Base-by-base conservation (phyloP, 2,888 invertebrate genomes). In the Epirrhoe alternata region DNA sequence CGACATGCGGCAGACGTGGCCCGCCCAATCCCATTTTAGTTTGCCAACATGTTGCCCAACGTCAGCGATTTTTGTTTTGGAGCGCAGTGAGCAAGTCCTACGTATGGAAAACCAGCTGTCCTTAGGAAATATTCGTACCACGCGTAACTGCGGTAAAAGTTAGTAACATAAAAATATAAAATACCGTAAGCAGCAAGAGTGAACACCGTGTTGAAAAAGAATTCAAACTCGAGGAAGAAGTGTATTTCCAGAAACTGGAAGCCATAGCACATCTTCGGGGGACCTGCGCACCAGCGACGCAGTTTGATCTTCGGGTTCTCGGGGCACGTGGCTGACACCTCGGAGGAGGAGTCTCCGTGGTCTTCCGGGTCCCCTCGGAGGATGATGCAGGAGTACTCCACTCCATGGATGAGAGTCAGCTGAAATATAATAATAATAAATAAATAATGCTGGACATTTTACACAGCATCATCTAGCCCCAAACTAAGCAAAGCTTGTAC, bases 321-420 rank as follows among this genome's bases (percentile, higher is more conserved):
- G 35, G 47, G 8, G 4, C 5, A 59, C 6, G 1, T 24, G 7
- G 14, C 5, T 5, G 8, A 5, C 0, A 31, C 1, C n/a, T 49
- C 3, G 0, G 45, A 5, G 0, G 75, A 66, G 50, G 31, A 35
- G 5, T n/a, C 0, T 75, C 78, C 12, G 64, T 69, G 12, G 50
- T 24, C 24, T 24, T 24, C 24, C 24, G 24, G 8, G 1, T 59
- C 42, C 6, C 24, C 51, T 17, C 50, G 51, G 51, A 86, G 80
- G 0, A 77, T 63, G 0, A 86, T 63, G 68, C 86, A 87, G 0
- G 82, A 80, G 64, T 86, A 87, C 24, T 86, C 86, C 1, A 79
- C 66, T n/a, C 73, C 61, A 0, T 77, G 66, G 59, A 76, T 67
- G 8, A 86, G 69, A 16, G 86, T 77, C 51, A 86, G 60, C 86